A percentile compares a stretch with the other conserved stretches of the same genome.
Conservation (phyloP, 2,113 vertebrate species). For the Ancistrus triradiatus region DNA sequence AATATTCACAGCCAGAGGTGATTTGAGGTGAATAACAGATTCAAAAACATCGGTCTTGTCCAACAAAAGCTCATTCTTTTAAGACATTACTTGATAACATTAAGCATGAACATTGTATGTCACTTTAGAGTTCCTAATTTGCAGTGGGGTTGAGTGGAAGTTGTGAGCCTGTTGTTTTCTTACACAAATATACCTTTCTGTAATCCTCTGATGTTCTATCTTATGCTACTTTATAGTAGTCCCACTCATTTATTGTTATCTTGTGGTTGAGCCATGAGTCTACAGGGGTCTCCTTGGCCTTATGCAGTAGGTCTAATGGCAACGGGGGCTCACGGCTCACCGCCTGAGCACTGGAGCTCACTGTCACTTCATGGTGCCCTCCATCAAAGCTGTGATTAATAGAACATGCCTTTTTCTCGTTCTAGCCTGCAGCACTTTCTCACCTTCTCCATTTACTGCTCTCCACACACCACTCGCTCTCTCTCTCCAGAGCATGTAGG, state of each 20-base stretch:
- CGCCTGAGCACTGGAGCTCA: slow-evolving; percentile 50
- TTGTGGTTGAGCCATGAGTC: slow-evolving; percentile 31
- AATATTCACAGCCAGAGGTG: slow-evolving; percentile 12
- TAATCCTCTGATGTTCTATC: slow-evolving; percentile 22
- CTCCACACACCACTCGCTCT: slow-evolving; percentile 50
- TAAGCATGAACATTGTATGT: slow-evolving; percentile 21
- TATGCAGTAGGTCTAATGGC: slow-evolving; percentile 29
- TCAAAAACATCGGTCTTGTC: no score
- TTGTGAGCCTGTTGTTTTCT: slow-evolving; percentile 17
- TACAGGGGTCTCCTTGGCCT: slow-evolving; percentile 28
- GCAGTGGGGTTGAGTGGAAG: slow-evolving; percentile 7
- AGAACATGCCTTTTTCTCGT: slow-evolving; percentile 56
- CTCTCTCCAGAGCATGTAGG: slow-evolving; percentile 30
- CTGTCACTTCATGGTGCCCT: slow-evolving; percentile 57
- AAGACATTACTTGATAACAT: slow-evolving; percentile 31
- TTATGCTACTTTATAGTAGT: slow-evolving; percentile 23
- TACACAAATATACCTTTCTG: no score
- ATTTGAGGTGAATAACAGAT: slow-evolving; percentile 23
- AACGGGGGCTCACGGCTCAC: slow-evolving; percentile 24
- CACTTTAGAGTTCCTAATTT: no score
- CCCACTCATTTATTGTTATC: slow-evolving; percentile 34
- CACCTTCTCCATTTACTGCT: slow-evolving; percentile 57
- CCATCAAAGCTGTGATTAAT: slow-evolving; percentile 69
- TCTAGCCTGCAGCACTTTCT: slow-evolving; percentile 58
- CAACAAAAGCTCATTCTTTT: no score